A percentile compares a stretch with the other conserved stretches of the same genome.
phyloP scores from a whole-genome alignment of 1,140 invertebrate genomes.

The Megalopta genalis region DNA sequence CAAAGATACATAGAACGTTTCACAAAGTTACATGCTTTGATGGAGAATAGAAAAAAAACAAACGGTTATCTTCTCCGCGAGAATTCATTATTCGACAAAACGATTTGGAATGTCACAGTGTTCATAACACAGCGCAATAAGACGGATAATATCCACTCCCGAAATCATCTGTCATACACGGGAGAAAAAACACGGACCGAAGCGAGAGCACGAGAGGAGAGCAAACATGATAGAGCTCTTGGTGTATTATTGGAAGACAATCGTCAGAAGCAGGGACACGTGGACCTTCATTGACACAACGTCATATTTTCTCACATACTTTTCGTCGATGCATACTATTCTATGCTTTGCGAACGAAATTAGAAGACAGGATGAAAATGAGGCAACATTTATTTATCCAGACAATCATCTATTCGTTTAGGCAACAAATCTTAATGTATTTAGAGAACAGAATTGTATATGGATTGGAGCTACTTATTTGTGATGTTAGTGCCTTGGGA shows the following conservation, averaged over 20 bases:
- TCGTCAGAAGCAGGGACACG: constrained; percentile 1
- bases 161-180: background rate
- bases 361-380: background rate
- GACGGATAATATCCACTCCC: background rate
- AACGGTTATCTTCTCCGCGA: background rate
- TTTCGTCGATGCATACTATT: background rate
- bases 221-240: constrained; percentile 9
- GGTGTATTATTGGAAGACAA: constrained; percentile 34
- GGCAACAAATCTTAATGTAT: too few relatives aligned
- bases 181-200: background rate
- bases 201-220: constrained; percentile 12
- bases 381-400: too few relatives aligned
- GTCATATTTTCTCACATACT: constrained; percentile 19
- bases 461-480: too few relatives aligned
- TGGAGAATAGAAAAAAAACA: too few relatives aligned
- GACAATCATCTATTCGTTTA: too few relatives aligned
- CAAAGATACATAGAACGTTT: too few relatives aligned
- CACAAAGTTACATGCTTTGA: too few relatives aligned
- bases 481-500: too few relatives aligned
- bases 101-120: too few relatives aligned
- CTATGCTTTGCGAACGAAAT: too few relatives aligned
- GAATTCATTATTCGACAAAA: background rate
- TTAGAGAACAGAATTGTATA: too few relatives aligned
- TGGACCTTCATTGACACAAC: background rate
- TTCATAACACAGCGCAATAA: background rate